phyloP scores from a whole-genome alignment of 2,797 vertebrate species.

The Cyprinodon diabolis region DNA sequence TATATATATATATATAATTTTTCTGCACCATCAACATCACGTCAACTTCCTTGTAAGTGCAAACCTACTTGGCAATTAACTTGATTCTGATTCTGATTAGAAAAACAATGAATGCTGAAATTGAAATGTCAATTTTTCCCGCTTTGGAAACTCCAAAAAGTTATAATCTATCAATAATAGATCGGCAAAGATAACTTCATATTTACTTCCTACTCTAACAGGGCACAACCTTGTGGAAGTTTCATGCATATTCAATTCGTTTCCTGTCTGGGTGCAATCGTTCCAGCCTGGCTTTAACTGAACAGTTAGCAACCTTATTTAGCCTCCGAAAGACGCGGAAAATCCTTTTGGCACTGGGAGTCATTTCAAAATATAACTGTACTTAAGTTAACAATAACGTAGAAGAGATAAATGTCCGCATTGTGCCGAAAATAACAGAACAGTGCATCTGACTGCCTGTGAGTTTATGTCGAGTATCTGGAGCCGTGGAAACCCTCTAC shows the following conservation, averaged over 20 bases:
- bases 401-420: neutral
- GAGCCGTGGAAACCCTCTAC: constrained; percentile 61
- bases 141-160: neutral
- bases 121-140: too few species aligned
- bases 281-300: neutral
- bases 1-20: too few species aligned
- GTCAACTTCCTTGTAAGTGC: too few species aligned
- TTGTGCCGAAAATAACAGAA: constrained; percentile 19
- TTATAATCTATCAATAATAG: neutral
- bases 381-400: neutral
- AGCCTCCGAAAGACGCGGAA: neutral
- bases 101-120: neutral
- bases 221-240: neutral
- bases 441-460: constrained; percentile 13
- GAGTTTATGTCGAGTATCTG: constrained; percentile 36
- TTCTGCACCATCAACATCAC: too few species aligned
- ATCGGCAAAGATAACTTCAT: neutral
- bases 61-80: too few species aligned
- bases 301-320: neutral
- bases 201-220: neutral
- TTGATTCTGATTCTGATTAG: neutral
- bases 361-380: neutral
- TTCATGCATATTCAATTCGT: neutral
- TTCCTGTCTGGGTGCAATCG: neutral
- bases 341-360: neutral